These are phyloP conservation scores for Tragelaphus eurycerus DNA, from an alignment of 2,797 vertebrate species.

Conservation along the genomic window DNA sequence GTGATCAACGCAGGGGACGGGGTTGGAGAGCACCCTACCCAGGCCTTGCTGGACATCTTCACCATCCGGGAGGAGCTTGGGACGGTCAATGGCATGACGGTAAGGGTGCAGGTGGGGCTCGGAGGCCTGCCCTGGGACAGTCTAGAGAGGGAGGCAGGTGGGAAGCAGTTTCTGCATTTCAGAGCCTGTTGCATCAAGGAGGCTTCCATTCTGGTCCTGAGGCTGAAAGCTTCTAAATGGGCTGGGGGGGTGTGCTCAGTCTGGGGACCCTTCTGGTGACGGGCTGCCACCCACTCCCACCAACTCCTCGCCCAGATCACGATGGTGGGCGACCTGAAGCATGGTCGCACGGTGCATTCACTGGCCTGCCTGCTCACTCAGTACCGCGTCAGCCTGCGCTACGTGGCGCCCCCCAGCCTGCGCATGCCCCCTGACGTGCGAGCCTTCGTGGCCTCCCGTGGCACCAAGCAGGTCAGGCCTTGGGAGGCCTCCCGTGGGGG, in stretches of 20 bases:
- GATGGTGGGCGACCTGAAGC: conserved; percentile 98
- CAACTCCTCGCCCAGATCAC: conserved; percentile 90
- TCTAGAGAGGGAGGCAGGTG: too few species aligned
- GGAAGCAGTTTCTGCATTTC: neutral
- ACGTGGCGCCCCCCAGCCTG: conserved; percentile 92
- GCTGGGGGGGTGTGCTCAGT: rapidly evolving
- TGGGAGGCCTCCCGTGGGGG: rapidly evolving
- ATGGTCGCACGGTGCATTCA: conserved; percentile 96
- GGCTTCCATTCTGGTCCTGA: rapidly evolving
- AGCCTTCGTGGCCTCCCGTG: conserved; percentile 92
- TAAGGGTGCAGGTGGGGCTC: conserved; percentile 66
- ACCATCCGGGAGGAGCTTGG: conserved; percentile 98
- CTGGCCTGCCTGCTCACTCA: conserved; percentile 95
- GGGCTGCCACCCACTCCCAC: rapidly evolving
- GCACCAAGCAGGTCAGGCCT: conserved; percentile 93
- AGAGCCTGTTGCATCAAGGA: rapidly evolving
- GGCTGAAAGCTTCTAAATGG: rapidly evolving
- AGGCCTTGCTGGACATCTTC: conserved; percentile 97
- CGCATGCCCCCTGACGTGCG: conserved; percentile 93
- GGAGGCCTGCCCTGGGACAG: neutral
- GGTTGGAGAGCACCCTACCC: conserved; percentile 96
- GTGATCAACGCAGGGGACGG: conserved; percentile 97
- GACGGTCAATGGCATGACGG: conserved; percentile 98
- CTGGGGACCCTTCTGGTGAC: neutral
- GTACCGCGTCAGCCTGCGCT: conserved; percentile 95